phyloP scores from a whole-genome alignment of 2,113 vertebrate species.

The Strix aluco region DNA sequence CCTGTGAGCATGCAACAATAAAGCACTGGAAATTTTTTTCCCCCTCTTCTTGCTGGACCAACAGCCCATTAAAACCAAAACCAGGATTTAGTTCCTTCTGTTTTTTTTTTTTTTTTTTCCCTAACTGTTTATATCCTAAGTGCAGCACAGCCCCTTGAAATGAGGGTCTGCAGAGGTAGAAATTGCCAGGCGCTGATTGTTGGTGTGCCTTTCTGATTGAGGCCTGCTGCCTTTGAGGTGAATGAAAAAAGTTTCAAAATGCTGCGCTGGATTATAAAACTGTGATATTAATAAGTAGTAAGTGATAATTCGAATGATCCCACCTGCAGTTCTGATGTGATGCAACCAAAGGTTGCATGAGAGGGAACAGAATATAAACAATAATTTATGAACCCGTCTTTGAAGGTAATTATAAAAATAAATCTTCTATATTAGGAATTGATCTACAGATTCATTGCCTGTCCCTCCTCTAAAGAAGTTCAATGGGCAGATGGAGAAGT shows the following conservation, averaged over 20 bases:
- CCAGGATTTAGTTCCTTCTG: not conserved
- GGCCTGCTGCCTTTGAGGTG: not conserved
- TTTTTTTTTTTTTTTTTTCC: not conserved
- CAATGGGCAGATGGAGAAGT: rapidly evolving
- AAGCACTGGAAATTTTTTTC: not conserved
- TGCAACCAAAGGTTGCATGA: not conserved
- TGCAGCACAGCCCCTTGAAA: not conserved
- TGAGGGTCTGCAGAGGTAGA: not conserved
- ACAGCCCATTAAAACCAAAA: not conserved
- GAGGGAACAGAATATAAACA: not conserved
- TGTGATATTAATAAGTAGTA: not conserved
- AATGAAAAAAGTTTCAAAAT: not conserved
- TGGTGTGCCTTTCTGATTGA: not conserved
- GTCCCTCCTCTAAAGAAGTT: not conserved
- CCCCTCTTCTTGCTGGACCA: not conserved
- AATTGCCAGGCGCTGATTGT: not conserved
- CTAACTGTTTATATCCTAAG: not conserved
- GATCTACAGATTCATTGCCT: not conserved
- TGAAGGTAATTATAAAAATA: not conserved
- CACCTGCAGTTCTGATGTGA: not conserved
- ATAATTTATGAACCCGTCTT: not conserved
- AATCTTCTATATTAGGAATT: not conserved
- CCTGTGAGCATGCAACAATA: not conserved
- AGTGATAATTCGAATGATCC: not conserved
- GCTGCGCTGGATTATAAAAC: not conserved